These are phyloP conservation scores for Rhopalosiphum nymphaeae DNA, from an alignment of 2,888 invertebrate species.

Conservation along the genomic window DNA sequence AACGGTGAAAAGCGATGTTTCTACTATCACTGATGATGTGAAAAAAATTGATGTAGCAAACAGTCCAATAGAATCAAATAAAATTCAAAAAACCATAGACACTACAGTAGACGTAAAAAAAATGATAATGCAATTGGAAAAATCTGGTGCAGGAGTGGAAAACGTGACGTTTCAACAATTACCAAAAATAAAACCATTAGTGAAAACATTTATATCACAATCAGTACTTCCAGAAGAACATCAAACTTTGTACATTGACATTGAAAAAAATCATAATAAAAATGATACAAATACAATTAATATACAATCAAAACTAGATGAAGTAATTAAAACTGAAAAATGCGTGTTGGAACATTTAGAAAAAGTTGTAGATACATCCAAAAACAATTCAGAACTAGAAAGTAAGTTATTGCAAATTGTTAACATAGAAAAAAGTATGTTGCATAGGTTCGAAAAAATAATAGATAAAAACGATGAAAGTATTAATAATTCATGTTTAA, in stretches of 20 bases:
- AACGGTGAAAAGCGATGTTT: slow-evolving; percentile 44
- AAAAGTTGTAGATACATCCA: slow-evolving; percentile 1
- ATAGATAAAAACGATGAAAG: slow-evolving; percentile 30
- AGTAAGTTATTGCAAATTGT: slow-evolving; percentile 66
- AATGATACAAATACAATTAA: neutral
- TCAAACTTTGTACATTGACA: neutral
- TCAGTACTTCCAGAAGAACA: neutral
- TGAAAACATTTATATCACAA: neutral
- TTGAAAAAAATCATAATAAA: neutral
- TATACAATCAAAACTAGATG: slow-evolving; percentile 48
- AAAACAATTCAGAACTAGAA: slow-evolving; percentile 51
- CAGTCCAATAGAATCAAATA: slow-evolving; percentile 56
- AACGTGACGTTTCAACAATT: neutral
- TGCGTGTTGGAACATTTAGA: slow-evolving; percentile 56
- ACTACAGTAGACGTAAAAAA: slow-evolving; percentile 37
- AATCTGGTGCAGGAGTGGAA: neutral
- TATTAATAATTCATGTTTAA: neutral
- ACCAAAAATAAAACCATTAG: neutral
- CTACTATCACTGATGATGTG: slow-evolving; percentile 43
- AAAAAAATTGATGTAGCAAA: slow-evolving; percentile 58
- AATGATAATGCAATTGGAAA: slow-evolving; percentile 50
- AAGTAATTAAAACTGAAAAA: slow-evolving; percentile 60
- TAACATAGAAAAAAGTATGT: slow-evolving; percentile 65
- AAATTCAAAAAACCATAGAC: neutral
- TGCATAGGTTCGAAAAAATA: slow-evolving; percentile 65